phyloP scores from a whole-genome alignment of 2,888 invertebrate species.

The Stomorhina lunata region DNA sequence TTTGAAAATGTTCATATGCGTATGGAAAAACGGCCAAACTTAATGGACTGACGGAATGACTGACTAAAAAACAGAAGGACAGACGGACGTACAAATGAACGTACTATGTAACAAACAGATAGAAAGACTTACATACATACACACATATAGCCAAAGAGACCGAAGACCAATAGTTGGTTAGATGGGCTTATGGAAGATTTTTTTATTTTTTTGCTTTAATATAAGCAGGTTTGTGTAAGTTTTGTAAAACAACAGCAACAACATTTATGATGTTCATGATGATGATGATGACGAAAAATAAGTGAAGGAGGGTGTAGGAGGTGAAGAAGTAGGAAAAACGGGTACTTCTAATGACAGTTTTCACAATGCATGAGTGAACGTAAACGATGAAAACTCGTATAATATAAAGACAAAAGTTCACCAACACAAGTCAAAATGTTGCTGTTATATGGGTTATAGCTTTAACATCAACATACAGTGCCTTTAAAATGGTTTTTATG shows the following conservation, averaged over 20 bases:
- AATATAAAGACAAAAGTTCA: background rate
- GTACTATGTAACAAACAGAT: background rate
- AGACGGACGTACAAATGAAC: too few relatives aligned
- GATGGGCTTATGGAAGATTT: constrained; percentile 39
- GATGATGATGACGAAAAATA: constrained; percentile 7
- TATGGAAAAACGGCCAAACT: constrained; percentile 11
- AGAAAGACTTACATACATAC: background rate
- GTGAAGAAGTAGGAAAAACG: constrained; percentile 42
- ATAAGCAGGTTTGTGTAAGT: background rate
- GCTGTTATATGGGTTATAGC: background rate
- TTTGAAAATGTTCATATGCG: constrained; percentile 55
- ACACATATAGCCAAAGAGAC: constrained; percentile 4
- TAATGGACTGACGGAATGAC: background rate
- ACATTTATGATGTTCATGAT: constrained; percentile 21
- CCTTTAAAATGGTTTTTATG: too few relatives aligned
- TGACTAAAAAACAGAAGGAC: background rate
- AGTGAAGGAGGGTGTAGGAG: background rate
- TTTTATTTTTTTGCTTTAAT: background rate
- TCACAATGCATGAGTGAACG: constrained; percentile 62
- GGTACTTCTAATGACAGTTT: constrained; percentile 64
- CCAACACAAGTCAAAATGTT: constrained; percentile 13
- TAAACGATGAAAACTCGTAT: constrained; percentile 49
- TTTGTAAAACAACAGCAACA: constrained; percentile 4
- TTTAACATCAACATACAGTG: background rate
- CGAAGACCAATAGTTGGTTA: constrained; percentile 38